phyloP scores from a whole-genome alignment of 2,797 vertebrate species.

The Gorsachius magnificus region DNA sequence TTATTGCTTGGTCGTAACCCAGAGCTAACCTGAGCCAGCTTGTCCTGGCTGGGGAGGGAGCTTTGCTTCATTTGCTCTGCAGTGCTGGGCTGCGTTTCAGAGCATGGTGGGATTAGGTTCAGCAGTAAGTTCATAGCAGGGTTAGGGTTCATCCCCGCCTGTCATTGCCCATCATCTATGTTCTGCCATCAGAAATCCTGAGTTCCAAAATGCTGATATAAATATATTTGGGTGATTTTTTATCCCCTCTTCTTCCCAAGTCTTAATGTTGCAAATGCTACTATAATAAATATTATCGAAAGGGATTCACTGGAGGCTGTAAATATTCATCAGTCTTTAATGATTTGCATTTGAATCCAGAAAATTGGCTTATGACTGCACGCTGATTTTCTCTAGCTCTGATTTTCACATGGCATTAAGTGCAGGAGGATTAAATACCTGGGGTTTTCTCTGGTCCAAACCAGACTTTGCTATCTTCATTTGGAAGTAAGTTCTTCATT shows the following conservation, averaged over 20 bases:
- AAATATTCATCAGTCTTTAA: conserved; percentile 60
- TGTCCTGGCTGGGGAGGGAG: not conserved
- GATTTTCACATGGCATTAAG: conserved; percentile 22
- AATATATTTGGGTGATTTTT: not conserved
- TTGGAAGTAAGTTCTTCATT: conserved; percentile 38
- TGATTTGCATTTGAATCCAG: conserved; percentile 66
- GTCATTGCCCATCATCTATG: not conserved
- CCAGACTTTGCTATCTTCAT: conserved; percentile 31
- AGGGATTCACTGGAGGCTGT: conserved; percentile 22
- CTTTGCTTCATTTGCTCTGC: not conserved
- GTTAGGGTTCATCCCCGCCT: not conserved
- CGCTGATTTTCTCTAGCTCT: conserved; percentile 37
- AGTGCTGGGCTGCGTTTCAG: not conserved
- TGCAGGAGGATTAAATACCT: conserved; percentile 44
- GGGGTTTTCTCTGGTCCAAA: conserved; percentile 21
- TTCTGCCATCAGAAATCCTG: not conserved
- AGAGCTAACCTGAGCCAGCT: not conserved
- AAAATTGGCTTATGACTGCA: conserved; percentile 60
- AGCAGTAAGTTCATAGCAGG: not conserved
- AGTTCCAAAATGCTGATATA: not conserved
- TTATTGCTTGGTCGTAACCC: not conserved
- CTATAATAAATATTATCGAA: conserved; percentile 9
- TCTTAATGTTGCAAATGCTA: conserved; percentile 23
- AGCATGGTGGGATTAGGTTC: not conserved
- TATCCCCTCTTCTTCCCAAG: not conserved